Evolutionary conservation across 2,888 invertebrate species (phyloP), one percentile per base, ranked within the genome.

Genomic region (Orthonychiurus folsomi): DNA sequence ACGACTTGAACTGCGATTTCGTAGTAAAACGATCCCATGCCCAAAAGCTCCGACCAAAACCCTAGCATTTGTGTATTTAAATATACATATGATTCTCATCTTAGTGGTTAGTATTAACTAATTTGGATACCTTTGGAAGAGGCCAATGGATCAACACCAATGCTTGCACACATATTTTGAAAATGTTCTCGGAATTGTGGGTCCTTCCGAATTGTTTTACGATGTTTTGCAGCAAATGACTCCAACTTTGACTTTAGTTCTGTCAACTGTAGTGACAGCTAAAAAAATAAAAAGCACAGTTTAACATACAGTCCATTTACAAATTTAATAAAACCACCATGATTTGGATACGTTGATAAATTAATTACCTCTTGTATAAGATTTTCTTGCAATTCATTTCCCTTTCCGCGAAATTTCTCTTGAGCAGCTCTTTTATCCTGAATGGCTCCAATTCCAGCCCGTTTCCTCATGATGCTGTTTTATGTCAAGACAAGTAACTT

Each of bases 21-120:
- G 76, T 97, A 99, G 77, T 99, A 99, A 77, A 97, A 99, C 76
- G 97, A 97, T 37, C 99, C 97, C 74, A 99, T 93, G n/a, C 99
- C 91, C 69, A 99, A 80, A 66, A 97, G 78, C 74, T 82, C 92
- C 1, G 93, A 93, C 99, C 99, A 99, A 78, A 99, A 97, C 0
- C 97, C 82, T 76, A 50, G 12, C n/a, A n/a, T n/a, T n/a, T n/a
- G 25, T n/a, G 25, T 12, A 28, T 25, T 18, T 20, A 2, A 18
- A 60, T 15, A 18, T 54, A 53, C 59, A 53, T 12, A 48, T 12
- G 37, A 37, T 9, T 37, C 15, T 37, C 5, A 37, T 37, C 15
- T 37, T 5, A 15, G 5, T 37, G 9, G 37, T 48, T 18, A 59
- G 23, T 2, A 37, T 59, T 63, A 15, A n/a, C n/a, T 24, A 21